A percentile compares a stretch with the other conserved stretches of the same genome.
These are phyloP conservation scores for Mnemiopsis leidyi DNA, from an alignment of 37 sponge, comb jelly and placozoan species.

Conservation along the genomic window DNA sequence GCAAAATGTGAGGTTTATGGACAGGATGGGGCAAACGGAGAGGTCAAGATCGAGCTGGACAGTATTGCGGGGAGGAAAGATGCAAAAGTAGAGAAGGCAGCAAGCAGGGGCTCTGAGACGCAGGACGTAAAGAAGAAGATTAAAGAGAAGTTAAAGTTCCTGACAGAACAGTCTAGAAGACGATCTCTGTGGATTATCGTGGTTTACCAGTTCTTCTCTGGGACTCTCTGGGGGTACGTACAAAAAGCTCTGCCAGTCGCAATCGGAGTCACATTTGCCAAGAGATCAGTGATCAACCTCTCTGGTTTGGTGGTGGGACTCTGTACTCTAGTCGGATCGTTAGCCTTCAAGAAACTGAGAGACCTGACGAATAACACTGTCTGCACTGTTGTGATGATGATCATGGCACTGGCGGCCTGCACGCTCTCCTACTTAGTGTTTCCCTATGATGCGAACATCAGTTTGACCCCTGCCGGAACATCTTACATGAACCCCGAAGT, in stretches of 20 bases:
- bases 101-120: neutral
- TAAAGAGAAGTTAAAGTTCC: neutral
- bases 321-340: neutral
- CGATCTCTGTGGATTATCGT: constrained; percentile 22
- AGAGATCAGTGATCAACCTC: neutral
- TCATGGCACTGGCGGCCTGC: neutral
- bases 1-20: neutral
- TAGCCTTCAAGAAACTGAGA: constrained; percentile 16
- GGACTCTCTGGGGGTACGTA: neutral
- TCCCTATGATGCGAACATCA: constrained; percentile 17
- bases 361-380: neutral
- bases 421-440: neutral
- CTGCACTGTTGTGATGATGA: neutral
- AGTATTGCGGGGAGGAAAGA: neutral
- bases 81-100: neutral
- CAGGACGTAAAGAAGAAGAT: neutral
- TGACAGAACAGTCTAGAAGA: neutral
- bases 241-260: constrained; percentile 18
- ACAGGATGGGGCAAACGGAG: neutral
- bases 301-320: neutral
- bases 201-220: constrained; percentile 34
- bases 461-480: neutral
- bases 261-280: neutral
- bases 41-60: neutral
- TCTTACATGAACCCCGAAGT: constrained; percentile 9